Evolutionary conservation across 2,797 vertebrate species (phyloP).

Genomic region (Phataginus tricuspis): DNA sequence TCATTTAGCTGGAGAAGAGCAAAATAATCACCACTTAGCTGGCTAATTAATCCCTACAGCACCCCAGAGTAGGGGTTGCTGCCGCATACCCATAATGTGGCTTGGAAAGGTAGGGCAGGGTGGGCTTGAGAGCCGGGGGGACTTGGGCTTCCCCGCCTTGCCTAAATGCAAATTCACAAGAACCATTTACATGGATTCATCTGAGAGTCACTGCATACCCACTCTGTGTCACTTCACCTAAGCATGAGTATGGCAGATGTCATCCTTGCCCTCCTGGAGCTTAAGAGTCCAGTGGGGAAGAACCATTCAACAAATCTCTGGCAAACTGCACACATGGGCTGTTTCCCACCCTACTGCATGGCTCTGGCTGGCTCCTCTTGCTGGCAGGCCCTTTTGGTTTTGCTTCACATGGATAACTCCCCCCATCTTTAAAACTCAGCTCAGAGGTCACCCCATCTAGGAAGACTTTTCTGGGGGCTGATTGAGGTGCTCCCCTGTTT

Average conservation of each 20-base stretch:
- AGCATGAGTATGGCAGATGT: fast-evolving
- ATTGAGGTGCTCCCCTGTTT: neutral
- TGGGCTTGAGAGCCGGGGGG: neutral
- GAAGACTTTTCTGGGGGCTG: neutral
- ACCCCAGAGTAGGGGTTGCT: neutral
- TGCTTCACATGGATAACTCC: neutral
- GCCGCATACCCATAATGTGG: fast-evolving
- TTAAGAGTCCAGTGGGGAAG: neutral
- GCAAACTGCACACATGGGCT: fast-evolving
- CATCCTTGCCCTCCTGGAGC: neutral
- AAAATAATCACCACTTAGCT: slow-evolving; percentile 11
- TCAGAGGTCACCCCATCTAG: neutral
- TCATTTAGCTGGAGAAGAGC: slow-evolving; percentile 34
- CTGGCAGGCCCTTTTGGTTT: neutral
- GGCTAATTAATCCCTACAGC: neutral
- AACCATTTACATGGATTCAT: fast-evolving
- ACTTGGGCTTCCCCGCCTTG: neutral
- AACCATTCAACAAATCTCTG: neutral
- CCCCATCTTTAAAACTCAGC: neutral
- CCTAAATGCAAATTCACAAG: neutral
- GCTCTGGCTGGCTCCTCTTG: neutral
- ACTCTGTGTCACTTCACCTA: no score
- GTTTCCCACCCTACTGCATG: neutral
- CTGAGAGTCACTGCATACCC: neutral
- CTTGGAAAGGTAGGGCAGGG: neutral